Evolutionary conservation across 2,888 invertebrate species (phyloP), one percentile per base, ranked within the genome.

Genomic region (Mesodorylaimus sp.): DNA sequence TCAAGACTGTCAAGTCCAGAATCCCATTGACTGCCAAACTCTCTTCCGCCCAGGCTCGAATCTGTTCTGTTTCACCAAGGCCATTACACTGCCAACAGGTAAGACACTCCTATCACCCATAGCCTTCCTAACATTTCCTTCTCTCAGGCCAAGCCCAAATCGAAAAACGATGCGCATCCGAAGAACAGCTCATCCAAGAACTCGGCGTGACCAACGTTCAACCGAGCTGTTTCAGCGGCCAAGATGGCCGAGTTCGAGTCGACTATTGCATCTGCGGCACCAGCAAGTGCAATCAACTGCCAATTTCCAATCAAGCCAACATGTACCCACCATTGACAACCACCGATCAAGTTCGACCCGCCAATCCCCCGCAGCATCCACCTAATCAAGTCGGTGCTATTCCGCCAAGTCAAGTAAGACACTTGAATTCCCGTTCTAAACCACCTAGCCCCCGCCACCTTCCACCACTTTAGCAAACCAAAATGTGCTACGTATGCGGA

Each of bases 161-260:
- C 32, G 61, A 62, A 45, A 62, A 62, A 51, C 56, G 57, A 57
- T 62, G 62, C 47, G 57, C 58, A 13, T 53, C 57, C 1, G 56
- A 59, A 26, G 55, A 54, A 38, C 54, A 56, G 10, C 53, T 62
- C 1, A 41, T 54, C 10, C 52, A 55, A 23, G 58, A 60, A 50
- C 59, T 57, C 47, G 60, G 60, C 19, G 55, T 54, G n/a, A 49
- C 46, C 2, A 55, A 55, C 5, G 48, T 52, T 19, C 42, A 51
- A 13, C 54, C 56, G 28, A 57, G 58, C 5, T 60, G 60, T 39
- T 57, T 2, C 44, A 13, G 21, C 28, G 24, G 23, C 5, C 42
- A 23, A 24, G 48, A 29, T 5, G 41, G 39, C 24, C 25, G 41
- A 16, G 47, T 36, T 25, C 10, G 29, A 25, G 49, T 51, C 25